A percentile compares a stretch with the other conserved stretches of the same genome.
phyloP scores from a whole-genome alignment of 1,140 invertebrate genomes.

The Drosophila lacertosa region DNA sequence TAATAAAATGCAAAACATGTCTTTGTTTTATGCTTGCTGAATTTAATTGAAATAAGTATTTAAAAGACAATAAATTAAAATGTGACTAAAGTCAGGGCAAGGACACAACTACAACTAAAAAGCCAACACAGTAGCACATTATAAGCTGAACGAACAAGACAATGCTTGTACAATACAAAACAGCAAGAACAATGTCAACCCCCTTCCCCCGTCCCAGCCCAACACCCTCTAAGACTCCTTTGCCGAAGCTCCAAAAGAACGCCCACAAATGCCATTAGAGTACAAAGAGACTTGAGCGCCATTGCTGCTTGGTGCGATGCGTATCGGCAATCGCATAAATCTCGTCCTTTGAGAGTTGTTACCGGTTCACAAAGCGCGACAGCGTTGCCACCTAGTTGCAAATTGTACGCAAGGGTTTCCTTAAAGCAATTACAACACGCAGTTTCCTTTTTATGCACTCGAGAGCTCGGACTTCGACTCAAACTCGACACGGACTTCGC shows the following conservation, averaged over 20 bases:
- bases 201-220: too few relatives aligned
- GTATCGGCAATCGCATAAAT: conserved; percentile 78
- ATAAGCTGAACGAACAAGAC: conserved; percentile 27
- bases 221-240: background rate
- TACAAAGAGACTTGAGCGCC: conserved; percentile 33
- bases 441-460: conserved; percentile 61
- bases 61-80: conserved; percentile 70
- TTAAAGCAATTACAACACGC: conserved; percentile 70
- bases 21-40: conserved; percentile 36
- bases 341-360: conserved; percentile 79
- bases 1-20: conserved; percentile 59
- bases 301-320: conserved; percentile 32
- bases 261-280: conserved; percentile 76
- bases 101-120: conserved; percentile 14
- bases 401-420: conserved; percentile 77
- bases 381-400: conserved; percentile 75
- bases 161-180: conserved; percentile 27
- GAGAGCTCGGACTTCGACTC: conserved; percentile 10
- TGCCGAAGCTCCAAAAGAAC: too few relatives aligned
- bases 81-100: conserved; percentile 29
- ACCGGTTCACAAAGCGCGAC: conserved; percentile 52
- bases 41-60: conserved; percentile 76
- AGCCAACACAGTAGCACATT: background rate
- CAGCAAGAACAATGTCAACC: conserved; percentile 55
- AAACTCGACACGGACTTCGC: conserved; percentile 40